Base-by-base conservation (phyloP, 37 sponge, comb jelly and placozoan species). In the Bolinopsis microptera region DNA sequence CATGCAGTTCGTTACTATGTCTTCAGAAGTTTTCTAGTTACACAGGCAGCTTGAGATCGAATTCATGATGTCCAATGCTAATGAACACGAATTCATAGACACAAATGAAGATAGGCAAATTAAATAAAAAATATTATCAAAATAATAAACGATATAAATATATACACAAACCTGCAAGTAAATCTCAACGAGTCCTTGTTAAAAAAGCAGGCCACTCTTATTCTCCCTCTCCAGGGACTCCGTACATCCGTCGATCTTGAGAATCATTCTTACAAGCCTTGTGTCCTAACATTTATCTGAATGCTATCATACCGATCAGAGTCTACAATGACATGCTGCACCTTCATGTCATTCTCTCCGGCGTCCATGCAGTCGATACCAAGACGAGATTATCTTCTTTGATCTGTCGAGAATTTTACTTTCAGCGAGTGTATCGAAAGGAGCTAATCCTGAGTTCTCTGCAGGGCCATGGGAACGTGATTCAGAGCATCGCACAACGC, bases 211-310 rank as follows among this genome's bases (percentile, higher is more conserved):
- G 9, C n/a, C n/a, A n/a, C 61, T 48, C 61, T 48, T 86, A 86
- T 40, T 86, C 90, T 38, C 61, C 90, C 26, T 93, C 95, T n/a
- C 96, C 96, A 35, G n/a, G 96, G 96, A 23, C 96, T 93, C 26
- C 99, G 83, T 13, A 98, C 96, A 94, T 98, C n/a, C 99, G 69
- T 98, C 99, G 61, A 98, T 98, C 93, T 98, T 98, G 32, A 98
- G 95, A 23, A 98, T 98, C 99, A 98, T 98, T 94, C 95, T 96
- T 34, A 98, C 99, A 72, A 98, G 96, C 80, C 97, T 97, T 23
- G 99, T 97, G 41, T 97, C 97, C 99, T 33, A 98, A 76, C 39
- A 94, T 70, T 96, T 69, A 98, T 93, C 94, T 98, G 99, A 96
- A 74, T 93, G 97, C 96, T 76, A 96, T 97, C 95, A 96, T 98